Conservation (phyloP, 2,113 vertebrate genomes). For the Oreochromis spilurus region DNA sequence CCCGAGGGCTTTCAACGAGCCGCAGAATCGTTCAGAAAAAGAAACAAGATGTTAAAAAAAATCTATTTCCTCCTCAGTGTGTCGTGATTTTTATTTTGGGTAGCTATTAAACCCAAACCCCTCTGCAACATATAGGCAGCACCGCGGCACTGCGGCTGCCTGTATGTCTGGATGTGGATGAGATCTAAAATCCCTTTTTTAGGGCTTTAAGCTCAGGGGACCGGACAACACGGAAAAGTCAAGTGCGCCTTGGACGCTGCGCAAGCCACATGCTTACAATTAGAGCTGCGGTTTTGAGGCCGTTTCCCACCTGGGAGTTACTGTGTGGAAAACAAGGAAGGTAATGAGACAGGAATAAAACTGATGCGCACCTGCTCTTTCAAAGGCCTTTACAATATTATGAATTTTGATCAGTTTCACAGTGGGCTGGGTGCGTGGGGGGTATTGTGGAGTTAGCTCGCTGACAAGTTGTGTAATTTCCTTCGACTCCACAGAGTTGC, state of each 20-base stretch:
- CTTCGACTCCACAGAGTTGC: background rate
- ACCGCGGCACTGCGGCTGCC: background rate
- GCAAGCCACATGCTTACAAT: constrained; percentile 53
- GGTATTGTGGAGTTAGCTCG: background rate
- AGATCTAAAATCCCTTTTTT: background rate
- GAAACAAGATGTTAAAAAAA: background rate
- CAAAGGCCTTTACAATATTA: constrained; percentile 6
- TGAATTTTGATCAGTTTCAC: constrained; percentile 30
- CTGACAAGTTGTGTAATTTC: constrained; percentile 25
- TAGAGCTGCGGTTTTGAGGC: constrained; percentile 46
- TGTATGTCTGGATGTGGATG: background rate
- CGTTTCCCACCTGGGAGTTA: constrained; percentile 49
- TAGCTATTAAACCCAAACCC: background rate
- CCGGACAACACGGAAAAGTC: constrained; percentile 13
- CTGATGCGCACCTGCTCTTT: constrained; percentile 50
- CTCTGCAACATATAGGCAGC: background rate
- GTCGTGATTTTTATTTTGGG: background rate
- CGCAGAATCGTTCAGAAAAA: background rate
- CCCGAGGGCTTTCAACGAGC: background rate
- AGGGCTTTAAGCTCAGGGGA: background rate
- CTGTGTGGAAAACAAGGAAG: constrained; percentile 43
- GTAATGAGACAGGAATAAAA: constrained; percentile 52
- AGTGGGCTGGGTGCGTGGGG: background rate
- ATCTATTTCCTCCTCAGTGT: background rate
- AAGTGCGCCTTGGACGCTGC: constrained; percentile 29